Conservation (phyloP, 30 jellyfish, hydroid and myxozoan genomes). For the Haliclystus octoradiatus region DNA sequence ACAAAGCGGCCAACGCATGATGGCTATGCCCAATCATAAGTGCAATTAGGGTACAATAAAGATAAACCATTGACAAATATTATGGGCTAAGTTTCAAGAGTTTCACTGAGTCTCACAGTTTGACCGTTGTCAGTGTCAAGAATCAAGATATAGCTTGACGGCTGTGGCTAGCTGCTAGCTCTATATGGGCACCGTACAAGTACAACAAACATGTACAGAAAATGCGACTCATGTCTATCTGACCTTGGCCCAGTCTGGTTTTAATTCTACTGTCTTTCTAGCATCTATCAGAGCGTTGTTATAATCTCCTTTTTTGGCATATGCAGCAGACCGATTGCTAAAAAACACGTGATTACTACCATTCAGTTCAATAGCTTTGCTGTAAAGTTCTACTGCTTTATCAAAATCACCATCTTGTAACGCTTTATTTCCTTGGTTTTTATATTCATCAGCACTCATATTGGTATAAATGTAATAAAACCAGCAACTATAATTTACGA, state of each 20-base stretch:
- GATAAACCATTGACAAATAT: too few relatives aligned
- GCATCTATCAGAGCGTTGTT: conserved; percentile 91
- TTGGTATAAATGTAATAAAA: background rate
- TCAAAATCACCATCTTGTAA: conserved; percentile 65
- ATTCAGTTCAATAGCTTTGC: conserved; percentile 90
- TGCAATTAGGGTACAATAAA: too few relatives aligned
- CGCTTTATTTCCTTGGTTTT: conserved; percentile 70
- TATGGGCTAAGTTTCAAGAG: too few relatives aligned
- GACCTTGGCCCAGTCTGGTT: conserved; percentile 99
- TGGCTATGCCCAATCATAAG: too few relatives aligned
- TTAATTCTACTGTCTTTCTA: conserved; percentile 81
- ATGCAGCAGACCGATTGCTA: conserved; percentile 99
- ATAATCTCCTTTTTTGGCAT: conserved; percentile 81
- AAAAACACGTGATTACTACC: conserved; percentile 80
- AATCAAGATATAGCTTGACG: too few relatives aligned
- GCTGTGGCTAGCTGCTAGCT: too few relatives aligned
- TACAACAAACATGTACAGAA: too few relatives aligned
- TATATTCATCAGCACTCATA: conserved; percentile 59
- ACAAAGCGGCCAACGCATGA: too few relatives aligned
- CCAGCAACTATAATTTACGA: background rate
- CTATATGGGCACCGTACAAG: too few relatives aligned
- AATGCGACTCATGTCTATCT: too few relatives aligned
- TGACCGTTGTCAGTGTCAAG: too few relatives aligned
- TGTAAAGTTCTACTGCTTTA: conserved; percentile 69
- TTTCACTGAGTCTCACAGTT: too few relatives aligned